phyloP scores from a whole-genome alignment of 2,888 invertebrate genomes.

The Idaea biselata region DNA sequence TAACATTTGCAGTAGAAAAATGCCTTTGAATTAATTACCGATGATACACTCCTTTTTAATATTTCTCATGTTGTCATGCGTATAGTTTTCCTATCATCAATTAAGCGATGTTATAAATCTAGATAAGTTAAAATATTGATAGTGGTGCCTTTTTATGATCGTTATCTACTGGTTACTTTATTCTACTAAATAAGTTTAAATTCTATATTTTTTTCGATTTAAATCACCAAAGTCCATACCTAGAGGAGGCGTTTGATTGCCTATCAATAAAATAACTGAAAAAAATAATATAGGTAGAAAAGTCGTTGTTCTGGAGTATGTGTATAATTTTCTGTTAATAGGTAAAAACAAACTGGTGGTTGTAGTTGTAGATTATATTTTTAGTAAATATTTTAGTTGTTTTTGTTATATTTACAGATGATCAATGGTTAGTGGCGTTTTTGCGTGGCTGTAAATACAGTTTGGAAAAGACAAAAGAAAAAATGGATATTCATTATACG shows the following conservation, averaged over 20 bases:
- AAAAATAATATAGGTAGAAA: no score
- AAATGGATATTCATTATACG: constrained; percentile 81
- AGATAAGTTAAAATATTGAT: background rate
- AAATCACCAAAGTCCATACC: no score
- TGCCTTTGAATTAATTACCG: no score
- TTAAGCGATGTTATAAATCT: constrained; percentile 3
- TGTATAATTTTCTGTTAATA: no score
- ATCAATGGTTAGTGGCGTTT: constrained; percentile 82
- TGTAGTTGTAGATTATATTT: no score
- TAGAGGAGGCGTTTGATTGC: no score
- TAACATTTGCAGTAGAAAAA: no score
- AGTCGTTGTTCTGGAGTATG: no score
- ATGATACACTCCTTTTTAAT: no score
- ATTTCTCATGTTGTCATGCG: background rate
- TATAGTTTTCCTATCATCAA: background rate
- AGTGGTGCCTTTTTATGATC: background rate
- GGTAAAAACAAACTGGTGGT: no score
- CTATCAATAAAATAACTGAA: no score
- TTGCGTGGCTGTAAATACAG: constrained; percentile 84
- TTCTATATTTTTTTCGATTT: constrained; percentile 19
- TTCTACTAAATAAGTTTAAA: background rate
- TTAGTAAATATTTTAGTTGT: no score
- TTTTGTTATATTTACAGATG: constrained; percentile 54
- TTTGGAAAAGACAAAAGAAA: constrained; percentile 81
- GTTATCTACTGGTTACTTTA: background rate